Base-by-base conservation (phyloP, 2,113 vertebrate species). In the Hypanus sabinus region DNA sequence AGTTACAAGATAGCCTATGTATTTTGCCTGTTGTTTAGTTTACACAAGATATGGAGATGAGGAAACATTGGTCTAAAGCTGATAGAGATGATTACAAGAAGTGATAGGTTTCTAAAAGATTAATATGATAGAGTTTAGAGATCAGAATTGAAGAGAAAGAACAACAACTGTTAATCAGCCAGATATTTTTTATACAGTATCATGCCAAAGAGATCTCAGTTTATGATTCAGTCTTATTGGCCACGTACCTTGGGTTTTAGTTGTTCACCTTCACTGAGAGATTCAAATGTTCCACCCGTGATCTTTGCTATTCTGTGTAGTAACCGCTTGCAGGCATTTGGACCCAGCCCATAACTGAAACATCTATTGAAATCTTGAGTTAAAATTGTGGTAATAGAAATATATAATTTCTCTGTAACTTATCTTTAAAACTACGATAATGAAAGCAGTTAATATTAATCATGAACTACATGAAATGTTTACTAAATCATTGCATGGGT, bases 201-300 rank as follows among this genome's bases (percentile, higher is more conserved):
- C 88, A 18, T 65, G 27, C 60, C 83, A 87, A 30, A 30, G 27
- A 8, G 16, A 65, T 6, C 14, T 5, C 27, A 87, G 5, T 30
- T 57, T 62, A 62, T 36, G 30, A 93, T 9, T 46, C 24, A 73
- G 27, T 38, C n/a, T 65, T 94, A 94, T 94, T n/a, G 79, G 22
- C n/a, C 73, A 79, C 95, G 96, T 95, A 99, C 98, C 98, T 98
- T 97, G 55, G 98, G 98, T 96, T 99, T 98, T 94, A 99, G 96
- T 94, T 98, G 97, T 96, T 99, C 98, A 0, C 97, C 97, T 0
- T 98, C 97, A 91, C 95, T 96, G 87, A 97, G 96, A 96, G 98
- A 98, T 95, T 98, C 98, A 0, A 97, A 96, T 0, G 94, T 94
- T 77, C 99, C 99, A 94, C 98, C 97, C 87, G 98, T 98, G 94